Percentiles rank a stretch among this genome's conserved stretches.
phyloP scores from a whole-genome alignment of 2,888 invertebrate species.

The Ichneumon xanthorius region DNA sequence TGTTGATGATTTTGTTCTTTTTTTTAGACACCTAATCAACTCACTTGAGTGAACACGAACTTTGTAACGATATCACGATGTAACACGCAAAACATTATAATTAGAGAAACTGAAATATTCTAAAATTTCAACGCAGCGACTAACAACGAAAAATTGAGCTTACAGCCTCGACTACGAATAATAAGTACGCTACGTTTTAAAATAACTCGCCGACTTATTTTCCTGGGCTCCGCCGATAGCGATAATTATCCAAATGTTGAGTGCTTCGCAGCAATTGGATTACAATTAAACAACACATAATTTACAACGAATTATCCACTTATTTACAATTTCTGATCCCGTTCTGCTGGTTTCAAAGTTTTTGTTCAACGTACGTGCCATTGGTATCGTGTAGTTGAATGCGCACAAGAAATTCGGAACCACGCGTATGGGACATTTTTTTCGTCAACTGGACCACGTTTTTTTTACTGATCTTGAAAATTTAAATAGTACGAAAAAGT shows the following conservation, averaged over 20 bases:
- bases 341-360: neutral
- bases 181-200: neutral
- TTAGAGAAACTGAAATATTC: neutral
- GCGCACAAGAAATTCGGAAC: neutral
- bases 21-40: neutral
- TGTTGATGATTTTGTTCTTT: neutral
- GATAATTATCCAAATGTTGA: neutral
- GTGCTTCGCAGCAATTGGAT: slow-evolving; percentile 1
- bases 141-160: neutral
- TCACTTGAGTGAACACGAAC: neutral
- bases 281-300: slow-evolving; percentile 35
- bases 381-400: neutral
- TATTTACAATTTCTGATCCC: slow-evolving; percentile 40
- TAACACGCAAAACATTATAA: slow-evolving; percentile 1
- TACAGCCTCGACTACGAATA: neutral
- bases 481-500: neutral
- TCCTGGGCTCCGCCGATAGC: slow-evolving; percentile 1
- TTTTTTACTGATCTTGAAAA: neutral
- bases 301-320: slow-evolving; percentile 35
- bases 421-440: neutral
- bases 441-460: neutral
- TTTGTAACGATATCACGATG: neutral
- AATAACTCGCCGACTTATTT: neutral
- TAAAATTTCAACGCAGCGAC: neutral
- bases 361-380: neutral